These are phyloP conservation scores for Lacerta agilis DNA, from an alignment of 2,797 vertebrate species.

Conservation along the genomic window DNA sequence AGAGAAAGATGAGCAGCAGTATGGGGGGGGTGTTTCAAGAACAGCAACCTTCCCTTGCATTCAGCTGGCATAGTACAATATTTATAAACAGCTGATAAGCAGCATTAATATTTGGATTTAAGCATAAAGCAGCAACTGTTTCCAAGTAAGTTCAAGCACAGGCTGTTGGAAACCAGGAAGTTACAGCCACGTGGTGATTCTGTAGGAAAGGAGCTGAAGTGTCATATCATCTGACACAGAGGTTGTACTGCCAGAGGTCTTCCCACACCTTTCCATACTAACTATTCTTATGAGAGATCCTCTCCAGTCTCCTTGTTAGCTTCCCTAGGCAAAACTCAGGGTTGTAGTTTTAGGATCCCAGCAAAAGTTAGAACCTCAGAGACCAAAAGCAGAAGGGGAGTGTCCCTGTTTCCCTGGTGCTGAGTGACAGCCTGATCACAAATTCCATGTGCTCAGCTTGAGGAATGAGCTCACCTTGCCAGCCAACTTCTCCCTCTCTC, in stretches of 20 bases:
- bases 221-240: not conserved
- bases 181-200: not conserved
- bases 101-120: constrained; percentile 18
- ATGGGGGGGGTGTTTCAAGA: not conserved
- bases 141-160: not conserved
- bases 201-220: not conserved
- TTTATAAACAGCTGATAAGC: constrained; percentile 4
- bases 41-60: not conserved
- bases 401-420: not conserved
- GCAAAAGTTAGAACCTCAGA: not conserved
- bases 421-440: not conserved
- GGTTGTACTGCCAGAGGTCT: not conserved
- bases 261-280: not conserved
- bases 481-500: not conserved
- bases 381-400: not conserved
- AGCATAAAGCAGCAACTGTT: not conserved
- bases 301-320: not conserved
- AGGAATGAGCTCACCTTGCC: constrained; percentile 30
- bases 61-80: constrained; percentile 3
- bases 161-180: not conserved
- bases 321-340: not conserved
- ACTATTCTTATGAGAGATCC: not conserved
- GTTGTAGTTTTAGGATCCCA: not conserved
- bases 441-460: constrained; percentile 5
- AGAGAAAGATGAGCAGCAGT: not conserved